Base-by-base conservation (phyloP, 30 jellyfish, hydroid and myxozoan genomes). In the Hydra vulgaris region DNA sequence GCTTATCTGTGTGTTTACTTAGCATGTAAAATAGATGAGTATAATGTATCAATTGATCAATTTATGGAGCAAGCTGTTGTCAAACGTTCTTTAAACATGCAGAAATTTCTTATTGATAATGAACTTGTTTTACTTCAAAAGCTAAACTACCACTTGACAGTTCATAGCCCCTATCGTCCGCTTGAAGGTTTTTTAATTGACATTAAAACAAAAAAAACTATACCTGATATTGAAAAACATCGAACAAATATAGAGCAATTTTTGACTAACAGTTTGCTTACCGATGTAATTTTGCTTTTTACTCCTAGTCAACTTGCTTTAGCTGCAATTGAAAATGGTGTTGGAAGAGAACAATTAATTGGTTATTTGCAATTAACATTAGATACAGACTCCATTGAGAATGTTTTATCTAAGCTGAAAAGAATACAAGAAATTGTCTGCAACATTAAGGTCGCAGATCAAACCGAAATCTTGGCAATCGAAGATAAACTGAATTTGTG, bases 1-100 rank as follows among this genome's bases (percentile, higher is more conserved):
- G 94, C 87, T 20, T 87, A 74, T 74, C 56, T 87, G 26, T 87
- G 95, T 68, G 79, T 92, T 24, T 92, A 85, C 53, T 79, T 92
- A 18, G 96, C 98, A n/a, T 79, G 96, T 18, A 92, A 92, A 76
- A 95, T 92, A 21, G 98, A 92, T 52, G 98, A 92, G 77, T 92
- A 92, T 72, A 92, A 92, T 77, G 96, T 92, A 24, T 87, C 98
- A 0, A 79, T 92, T n/a, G 86, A 86, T 26, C 98, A 92, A 61
- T 92, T 92, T 71, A 77, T 92, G 85, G 93, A 77, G 66, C 96
- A 87, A 70, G 87, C 87, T 27, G 95, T 89, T 22, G 27, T 69
- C 19, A 87, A 93, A 16, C 85, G 73, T 0, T 72, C 81, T 19
- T 79, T 40, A 8, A 74, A 78, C 25, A 80, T 92, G 7, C 88